These are phyloP conservation scores for Latheticus oryzae DNA, from an alignment of 2,888 invertebrate genomes.

Conservation along the genomic window DNA sequence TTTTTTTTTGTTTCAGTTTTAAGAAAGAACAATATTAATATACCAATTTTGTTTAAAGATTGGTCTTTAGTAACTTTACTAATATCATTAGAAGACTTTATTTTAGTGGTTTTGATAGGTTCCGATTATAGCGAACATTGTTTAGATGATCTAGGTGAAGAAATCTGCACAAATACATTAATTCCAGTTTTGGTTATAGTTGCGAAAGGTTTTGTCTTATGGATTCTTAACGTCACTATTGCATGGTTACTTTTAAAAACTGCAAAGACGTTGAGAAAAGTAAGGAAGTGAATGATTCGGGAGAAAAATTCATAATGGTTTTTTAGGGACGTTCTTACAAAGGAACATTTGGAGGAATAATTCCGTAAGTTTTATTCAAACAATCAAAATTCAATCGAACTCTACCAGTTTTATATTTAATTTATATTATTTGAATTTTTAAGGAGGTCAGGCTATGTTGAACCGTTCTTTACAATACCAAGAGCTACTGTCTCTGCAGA, in stretches of 20 bases:
- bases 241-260: constrained; percentile 6
- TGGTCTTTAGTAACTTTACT: constrained; percentile 9
- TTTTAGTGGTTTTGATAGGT: constrained; percentile 9
- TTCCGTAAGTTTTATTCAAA: constrained; percentile 22
- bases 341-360: constrained; percentile 10
- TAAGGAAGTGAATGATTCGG: neutral
- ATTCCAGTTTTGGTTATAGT: constrained; percentile 20
- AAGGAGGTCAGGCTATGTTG: neutral
- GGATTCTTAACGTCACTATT: constrained; percentile 19
- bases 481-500: neutral
- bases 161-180: constrained; percentile 6
- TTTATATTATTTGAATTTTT: neutral
- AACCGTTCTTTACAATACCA: no score
- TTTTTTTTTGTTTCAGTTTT: constrained; percentile 7
- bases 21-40: neutral
- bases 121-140: constrained; percentile 1
- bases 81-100: constrained; percentile 7
- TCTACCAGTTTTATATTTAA: neutral
- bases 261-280: constrained; percentile 7
- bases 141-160: neutral
- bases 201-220: constrained; percentile 17
- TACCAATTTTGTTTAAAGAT: constrained; percentile 13
- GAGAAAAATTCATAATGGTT: neutral
- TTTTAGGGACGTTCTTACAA: constrained; percentile 13
- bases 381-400: no score